phyloP scores from a whole-genome alignment of 1,140 invertebrate genomes.

The Cyclina sinensis region DNA sequence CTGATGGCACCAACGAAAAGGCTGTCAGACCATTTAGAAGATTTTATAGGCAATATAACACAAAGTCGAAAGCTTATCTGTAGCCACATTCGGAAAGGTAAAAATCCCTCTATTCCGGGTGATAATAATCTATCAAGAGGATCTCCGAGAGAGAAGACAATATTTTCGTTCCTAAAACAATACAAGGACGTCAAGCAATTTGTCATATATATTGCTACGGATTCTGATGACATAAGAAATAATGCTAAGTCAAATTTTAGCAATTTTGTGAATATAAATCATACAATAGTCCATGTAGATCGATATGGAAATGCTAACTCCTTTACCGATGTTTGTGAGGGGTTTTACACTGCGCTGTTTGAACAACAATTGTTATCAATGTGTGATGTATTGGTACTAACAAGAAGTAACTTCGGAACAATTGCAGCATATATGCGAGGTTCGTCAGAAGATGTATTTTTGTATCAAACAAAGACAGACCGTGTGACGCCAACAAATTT shows the following conservation, averaged over 20 bases:
- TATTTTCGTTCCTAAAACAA: constrained; percentile 4
- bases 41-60: background rate
- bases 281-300: constrained; percentile 37
- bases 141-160: background rate
- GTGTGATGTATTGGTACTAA: constrained; percentile 6
- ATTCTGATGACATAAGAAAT: background rate
- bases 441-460: background rate
- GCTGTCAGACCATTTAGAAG: background rate
- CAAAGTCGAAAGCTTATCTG: constrained; percentile 62
- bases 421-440: constrained; percentile 41
- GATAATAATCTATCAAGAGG: constrained; percentile 40
- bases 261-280: constrained; percentile 22
- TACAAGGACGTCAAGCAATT: background rate
- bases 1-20: background rate
- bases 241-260: background rate
- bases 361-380: background rate
- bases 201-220: constrained; percentile 23
- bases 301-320: background rate
- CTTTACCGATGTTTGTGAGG: background rate
- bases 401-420: constrained; percentile 14
- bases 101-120: constrained; percentile 67
- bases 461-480: background rate
- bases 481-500: background rate
- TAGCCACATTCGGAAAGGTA: constrained; percentile 72
- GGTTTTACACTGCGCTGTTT: constrained; percentile 1